These are phyloP conservation scores for Gallirallus australis DNA, from an alignment of 2,797 vertebrate species.

Conservation along the genomic window DNA sequence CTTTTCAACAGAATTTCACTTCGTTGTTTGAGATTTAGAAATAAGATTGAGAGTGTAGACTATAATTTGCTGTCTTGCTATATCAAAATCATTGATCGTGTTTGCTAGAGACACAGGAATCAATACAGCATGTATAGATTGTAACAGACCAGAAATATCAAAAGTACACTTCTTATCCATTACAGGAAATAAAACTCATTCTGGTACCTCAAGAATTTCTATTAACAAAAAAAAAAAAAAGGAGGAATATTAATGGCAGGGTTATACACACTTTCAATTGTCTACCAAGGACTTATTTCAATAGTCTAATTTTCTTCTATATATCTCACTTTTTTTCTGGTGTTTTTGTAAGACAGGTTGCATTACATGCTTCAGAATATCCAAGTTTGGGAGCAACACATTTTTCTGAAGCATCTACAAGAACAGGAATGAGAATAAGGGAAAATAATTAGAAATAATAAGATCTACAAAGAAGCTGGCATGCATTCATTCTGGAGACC, in stretches of 20 bases:
- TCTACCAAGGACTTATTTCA: background rate
- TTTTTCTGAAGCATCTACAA: background rate
- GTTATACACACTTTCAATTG: background rate
- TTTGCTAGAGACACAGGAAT: slow-evolving; percentile 27
- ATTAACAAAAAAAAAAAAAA: too few species aligned
- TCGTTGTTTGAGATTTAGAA: background rate
- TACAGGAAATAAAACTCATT: background rate
- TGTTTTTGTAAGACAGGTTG: background rate
- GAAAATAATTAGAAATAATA: background rate
- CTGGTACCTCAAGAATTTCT: background rate
- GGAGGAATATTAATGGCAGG: background rate
- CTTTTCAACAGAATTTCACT: background rate
- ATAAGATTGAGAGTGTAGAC: background rate
- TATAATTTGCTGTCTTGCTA: background rate
- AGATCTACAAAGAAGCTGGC: background rate
- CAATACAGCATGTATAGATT: background rate
- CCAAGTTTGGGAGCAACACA: background rate
- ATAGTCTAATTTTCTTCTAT: background rate
- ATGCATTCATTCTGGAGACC: background rate
- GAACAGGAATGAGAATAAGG: background rate
- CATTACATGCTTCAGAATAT: background rate
- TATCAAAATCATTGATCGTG: background rate
- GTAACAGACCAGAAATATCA: background rate
- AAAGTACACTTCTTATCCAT: background rate
- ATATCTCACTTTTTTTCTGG: background rate